Evolutionary conservation across 2,113 vertebrate genomes (phyloP).

Genomic region (Dicerorhinus sumatrensis): DNA sequence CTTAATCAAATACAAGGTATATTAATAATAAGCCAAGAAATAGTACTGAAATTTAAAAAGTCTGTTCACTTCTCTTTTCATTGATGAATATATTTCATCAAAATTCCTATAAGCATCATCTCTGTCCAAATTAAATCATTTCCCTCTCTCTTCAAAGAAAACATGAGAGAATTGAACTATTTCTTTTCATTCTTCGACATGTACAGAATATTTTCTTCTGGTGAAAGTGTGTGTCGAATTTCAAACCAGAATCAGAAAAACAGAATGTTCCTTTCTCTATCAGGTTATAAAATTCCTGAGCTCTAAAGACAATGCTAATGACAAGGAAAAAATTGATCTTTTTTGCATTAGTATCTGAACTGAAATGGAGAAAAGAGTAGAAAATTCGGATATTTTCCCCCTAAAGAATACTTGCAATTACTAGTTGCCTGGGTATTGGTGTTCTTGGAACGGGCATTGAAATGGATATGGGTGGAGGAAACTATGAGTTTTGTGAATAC

Average conservation of each 20-base stretch:
- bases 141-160: slow-evolving; percentile 54
- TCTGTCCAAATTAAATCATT: slow-evolving; percentile 3
- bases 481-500: not conserved
- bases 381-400: slow-evolving; percentile 12
- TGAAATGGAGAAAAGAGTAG: slow-evolving; percentile 14
- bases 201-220: slow-evolving; percentile 20
- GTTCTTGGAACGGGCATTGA: not conserved
- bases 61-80: not conserved
- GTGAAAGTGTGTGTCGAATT: slow-evolving; percentile 47
- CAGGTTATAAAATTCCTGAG: not conserved
- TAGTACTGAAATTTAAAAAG: slow-evolving; percentile 12
- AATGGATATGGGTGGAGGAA: not conserved
- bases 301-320: not conserved
- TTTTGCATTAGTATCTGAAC: not conserved
- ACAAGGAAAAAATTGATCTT: slow-evolving; percentile 28
- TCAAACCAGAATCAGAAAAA: slow-evolving; percentile 41
- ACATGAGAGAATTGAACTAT: not conserved
- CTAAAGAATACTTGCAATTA: not conserved
- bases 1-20: slow-evolving; percentile 35
- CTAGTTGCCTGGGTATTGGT: not conserved
- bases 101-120: not conserved
- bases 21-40: slow-evolving; percentile 33
- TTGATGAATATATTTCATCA: slow-evolving; percentile 4
- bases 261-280: slow-evolving; percentile 37
- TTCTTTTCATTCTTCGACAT: slow-evolving; percentile 20